Conservation (phyloP, 2,113 vertebrate genomes). For the Numenius arquata region DNA sequence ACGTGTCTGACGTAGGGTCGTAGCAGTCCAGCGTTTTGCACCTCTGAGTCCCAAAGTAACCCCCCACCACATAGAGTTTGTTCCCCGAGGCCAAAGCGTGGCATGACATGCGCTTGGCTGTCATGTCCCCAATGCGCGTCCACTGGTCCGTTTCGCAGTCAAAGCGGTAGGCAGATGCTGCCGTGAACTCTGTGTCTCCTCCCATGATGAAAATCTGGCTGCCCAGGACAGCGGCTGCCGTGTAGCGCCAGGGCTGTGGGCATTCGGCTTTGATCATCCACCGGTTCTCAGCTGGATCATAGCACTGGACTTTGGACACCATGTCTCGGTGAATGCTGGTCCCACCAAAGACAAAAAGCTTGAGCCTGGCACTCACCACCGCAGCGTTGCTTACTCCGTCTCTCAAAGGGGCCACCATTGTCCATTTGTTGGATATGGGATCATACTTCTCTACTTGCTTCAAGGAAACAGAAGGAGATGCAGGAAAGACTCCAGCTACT, state of each 20-base stretch:
- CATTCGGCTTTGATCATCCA: conserved; percentile 91
- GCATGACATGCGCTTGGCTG: conserved; percentile 95
- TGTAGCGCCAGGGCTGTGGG: conserved; percentile 94
- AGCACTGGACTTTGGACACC: conserved; percentile 93
- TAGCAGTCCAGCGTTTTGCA: conserved; percentile 97
- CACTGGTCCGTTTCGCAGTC: conserved; percentile 91
- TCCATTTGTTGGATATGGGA: conserved; percentile 88
- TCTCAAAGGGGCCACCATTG: conserved; percentile 89
- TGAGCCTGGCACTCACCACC: conserved; percentile 90
- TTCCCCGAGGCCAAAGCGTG: conserved; percentile 92
- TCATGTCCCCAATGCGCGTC: conserved; percentile 94
- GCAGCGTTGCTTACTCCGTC: conserved; percentile 94
- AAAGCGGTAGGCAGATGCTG: conserved; percentile 91
- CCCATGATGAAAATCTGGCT: conserved; percentile 99
- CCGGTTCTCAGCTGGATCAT: conserved; percentile 85
- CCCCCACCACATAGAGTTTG: conserved; percentile 94
- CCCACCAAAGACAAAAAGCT: conserved; percentile 92
- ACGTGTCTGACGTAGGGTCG: conserved; percentile 87
- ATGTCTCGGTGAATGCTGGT: conserved; percentile 91
- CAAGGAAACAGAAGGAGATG: conserved; percentile 90
- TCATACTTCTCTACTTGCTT: conserved; percentile 93
- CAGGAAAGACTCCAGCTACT: conserved; percentile 87
- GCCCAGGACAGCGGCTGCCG: conserved; percentile 88
- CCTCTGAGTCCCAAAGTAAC: conserved; percentile 93
- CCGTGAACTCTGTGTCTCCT: conserved; percentile 92